Percentiles rank a stretch among this genome's conserved stretches.
These are phyloP conservation scores for Callitettix versicolor DNA, from an alignment of 1,140 invertebrate genomes.

Conservation along the genomic window DNA sequence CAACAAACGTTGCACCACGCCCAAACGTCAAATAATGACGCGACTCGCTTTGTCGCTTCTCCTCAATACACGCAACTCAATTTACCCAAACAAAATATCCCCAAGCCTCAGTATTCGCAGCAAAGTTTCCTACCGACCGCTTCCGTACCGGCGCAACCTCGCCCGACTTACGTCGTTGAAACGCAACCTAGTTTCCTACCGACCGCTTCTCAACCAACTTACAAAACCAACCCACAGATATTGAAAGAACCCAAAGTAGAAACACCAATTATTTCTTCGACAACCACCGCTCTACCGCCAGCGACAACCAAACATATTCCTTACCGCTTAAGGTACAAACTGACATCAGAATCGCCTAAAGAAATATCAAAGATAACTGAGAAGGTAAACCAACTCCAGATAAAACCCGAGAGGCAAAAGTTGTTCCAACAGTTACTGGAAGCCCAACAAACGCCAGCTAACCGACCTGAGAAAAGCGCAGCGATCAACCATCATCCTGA, in stretches of 20 bases:
- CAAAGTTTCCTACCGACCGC: not conserved
- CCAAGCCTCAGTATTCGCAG: not conserved
- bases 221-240: conserved; percentile 1
- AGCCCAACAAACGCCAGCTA: conserved; percentile 12
- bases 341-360: conserved; percentile 11
- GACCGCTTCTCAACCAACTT: conserved; percentile 12
- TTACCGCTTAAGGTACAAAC: conserved; percentile 14
- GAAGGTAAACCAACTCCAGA: conserved; percentile 5
- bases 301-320: conserved; percentile 17
- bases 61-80: too few relatives aligned
- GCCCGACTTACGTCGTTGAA: conserved; percentile 2
- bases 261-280: conserved; percentile 3
- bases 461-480: conserved; percentile 1
- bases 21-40: too few relatives aligned
- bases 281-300: conserved; percentile 34
- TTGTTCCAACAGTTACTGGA: conserved; percentile 19
- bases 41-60: too few relatives aligned
- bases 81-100: not conserved
- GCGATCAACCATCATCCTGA: not conserved
- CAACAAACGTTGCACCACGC: too few relatives aligned
- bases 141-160: not conserved
- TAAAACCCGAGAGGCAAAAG: conserved; percentile 21
- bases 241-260: not conserved
- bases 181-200: not conserved
- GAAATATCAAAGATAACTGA: conserved; percentile 9